These are phyloP conservation scores for Zelostemma sp. DNA, from an alignment of 1,140 invertebrate species.

Conservation along the genomic window DNA sequence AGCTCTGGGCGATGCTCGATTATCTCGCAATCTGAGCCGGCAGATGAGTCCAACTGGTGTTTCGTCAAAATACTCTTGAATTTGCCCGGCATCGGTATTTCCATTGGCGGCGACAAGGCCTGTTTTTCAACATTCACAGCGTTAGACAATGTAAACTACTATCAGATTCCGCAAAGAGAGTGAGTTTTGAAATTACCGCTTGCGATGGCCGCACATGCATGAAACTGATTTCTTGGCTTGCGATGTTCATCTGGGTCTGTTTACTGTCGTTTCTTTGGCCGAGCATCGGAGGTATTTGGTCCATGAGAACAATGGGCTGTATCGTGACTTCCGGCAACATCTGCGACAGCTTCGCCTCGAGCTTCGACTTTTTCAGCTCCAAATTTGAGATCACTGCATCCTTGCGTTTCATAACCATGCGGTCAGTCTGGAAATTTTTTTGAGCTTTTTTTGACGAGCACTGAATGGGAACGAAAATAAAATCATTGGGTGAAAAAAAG, in stretches of 20 bases:
- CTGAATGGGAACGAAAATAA: not conserved
- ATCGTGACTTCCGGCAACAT: constrained; percentile 65
- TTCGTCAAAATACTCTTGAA: constrained; percentile 55
- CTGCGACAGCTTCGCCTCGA: constrained; percentile 61
- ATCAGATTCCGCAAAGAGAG: too few species aligned
- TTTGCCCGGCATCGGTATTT: constrained; percentile 52
- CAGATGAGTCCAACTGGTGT: constrained; percentile 39
- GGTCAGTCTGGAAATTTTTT: constrained; percentile 15
- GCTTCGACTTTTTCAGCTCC: constrained; percentile 62
- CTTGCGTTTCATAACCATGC: constrained; percentile 56
- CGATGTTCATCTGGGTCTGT: constrained; percentile 64
- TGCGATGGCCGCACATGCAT: constrained; percentile 51
- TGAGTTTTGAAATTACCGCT: not conserved
- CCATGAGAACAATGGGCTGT: constrained; percentile 56
- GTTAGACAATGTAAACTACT: too few species aligned
- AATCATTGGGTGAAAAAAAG: not conserved
- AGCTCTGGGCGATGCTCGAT: constrained; percentile 66
- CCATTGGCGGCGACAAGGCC: constrained; percentile 12
- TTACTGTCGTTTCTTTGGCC: constrained; percentile 51
- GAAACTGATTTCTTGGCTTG: constrained; percentile 66
- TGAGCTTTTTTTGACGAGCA: not conserved
- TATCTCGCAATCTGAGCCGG: constrained; percentile 63
- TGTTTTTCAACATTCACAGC: not conserved
- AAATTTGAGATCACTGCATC: constrained; percentile 58
- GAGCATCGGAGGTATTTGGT: constrained; percentile 50